A percentile compares a stretch with the other conserved stretches of the same genome.
These are phyloP conservation scores for Myzus persicae DNA, from an alignment of 1,140 invertebrate species.

Conservation along the genomic window DNA sequence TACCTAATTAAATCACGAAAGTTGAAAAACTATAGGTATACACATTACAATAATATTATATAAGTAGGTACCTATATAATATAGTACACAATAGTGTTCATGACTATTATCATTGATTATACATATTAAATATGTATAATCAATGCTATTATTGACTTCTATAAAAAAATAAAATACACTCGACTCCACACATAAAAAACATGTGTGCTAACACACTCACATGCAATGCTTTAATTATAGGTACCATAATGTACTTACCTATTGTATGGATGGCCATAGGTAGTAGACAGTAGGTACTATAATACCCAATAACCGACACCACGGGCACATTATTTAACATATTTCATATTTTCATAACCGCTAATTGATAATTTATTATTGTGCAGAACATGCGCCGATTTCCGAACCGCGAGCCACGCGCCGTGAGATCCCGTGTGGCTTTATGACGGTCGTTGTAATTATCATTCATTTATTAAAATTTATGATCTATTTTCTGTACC, in stretches of 20 bases:
- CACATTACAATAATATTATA: too few relatives aligned
- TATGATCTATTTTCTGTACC: not conserved
- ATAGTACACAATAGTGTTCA: too few relatives aligned
- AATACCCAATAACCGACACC: not conserved
- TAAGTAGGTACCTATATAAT: too few relatives aligned
- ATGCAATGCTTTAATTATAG: not conserved
- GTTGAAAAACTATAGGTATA: not conserved
- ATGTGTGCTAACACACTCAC: not conserved
- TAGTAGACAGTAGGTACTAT: too few relatives aligned
- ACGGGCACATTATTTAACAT: not conserved
- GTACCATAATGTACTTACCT: not conserved
- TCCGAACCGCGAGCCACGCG: too few relatives aligned
- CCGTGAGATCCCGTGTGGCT: not conserved
- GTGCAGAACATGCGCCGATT: not conserved
- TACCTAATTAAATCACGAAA: not conserved
- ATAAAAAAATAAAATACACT: too few relatives aligned
- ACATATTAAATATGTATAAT: too few relatives aligned
- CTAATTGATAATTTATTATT: not conserved
- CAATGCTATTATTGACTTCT: too few relatives aligned
- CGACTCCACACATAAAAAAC: too few relatives aligned
- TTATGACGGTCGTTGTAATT: not conserved
- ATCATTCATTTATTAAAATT: too few relatives aligned
- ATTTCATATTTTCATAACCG: not conserved
- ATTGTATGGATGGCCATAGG: not conserved
- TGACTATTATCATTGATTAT: too few relatives aligned